Base-by-base conservation (phyloP, 2,797 vertebrate species). In the Thripadectes ignobilis region DNA sequence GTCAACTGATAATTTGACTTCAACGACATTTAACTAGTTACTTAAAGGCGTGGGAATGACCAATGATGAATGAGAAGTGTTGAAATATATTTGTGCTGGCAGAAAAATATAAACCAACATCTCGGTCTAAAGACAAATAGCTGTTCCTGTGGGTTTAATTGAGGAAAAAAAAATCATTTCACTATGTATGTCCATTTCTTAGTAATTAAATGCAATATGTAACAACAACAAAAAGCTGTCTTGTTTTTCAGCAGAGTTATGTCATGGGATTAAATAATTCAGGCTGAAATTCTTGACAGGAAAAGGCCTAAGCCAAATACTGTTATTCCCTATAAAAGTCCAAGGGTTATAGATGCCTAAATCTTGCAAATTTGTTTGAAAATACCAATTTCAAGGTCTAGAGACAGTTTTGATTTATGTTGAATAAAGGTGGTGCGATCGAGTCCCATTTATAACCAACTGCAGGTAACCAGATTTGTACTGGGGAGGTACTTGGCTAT, bases 281-380 rank as follows among this genome's bases (percentile, higher is more conserved):
- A 69, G 12, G 12, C 19, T 67, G 32, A 34, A 76, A 52, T 74
- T 83, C 48, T 80, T 39, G 71, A 62, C 82, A 65, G 9, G n/a
- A 54, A 16, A 7, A 4, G 2, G 1, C 5, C 26, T 11, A 52
- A 49, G 45, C 4, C 11, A 4, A 54, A 6, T 8, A 15, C 2
- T 54, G 3, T 29, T 59, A 85, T 61, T 85, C 49, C 21, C 18
- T 36, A 30, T 61, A 79, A 77, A 79, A 93, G 26, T 45, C 17
- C 1, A 23, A 38, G 26, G 39, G 11, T 19, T 76, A 6, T 18
- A 46, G 49, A 41, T 32, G 10, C 3, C 15, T 74, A 61, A 65
- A 39, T 80, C 15, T n/a, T 51, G 29, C 32, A 39, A 41, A 2
- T 57, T 85, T 17, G 23, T 79, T 77, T 66, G 27, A 85, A 92